Conservation (phyloP, 2,888 invertebrate genomes). For the Aethes cnicana region DNA sequence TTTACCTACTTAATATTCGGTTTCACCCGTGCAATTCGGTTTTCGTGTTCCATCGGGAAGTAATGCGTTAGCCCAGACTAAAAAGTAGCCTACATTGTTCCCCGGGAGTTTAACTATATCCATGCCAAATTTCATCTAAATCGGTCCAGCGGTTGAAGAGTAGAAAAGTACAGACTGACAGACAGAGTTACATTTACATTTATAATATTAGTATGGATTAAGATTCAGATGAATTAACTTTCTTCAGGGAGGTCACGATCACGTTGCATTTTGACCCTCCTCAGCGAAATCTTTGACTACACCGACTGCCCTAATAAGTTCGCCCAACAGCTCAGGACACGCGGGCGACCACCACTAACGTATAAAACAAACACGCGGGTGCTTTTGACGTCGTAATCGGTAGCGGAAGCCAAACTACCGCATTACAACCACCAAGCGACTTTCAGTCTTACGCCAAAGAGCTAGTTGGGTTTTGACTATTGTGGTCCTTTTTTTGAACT, state of each 20-base stretch:
- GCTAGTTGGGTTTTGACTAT: slow-evolving; percentile 32
- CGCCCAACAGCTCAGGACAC: slow-evolving; percentile 63
- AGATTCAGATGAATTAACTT: too few species aligned
- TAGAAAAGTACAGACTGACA: too few species aligned
- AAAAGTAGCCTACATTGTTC: too few species aligned
- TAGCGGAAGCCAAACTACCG: slow-evolving; percentile 46
- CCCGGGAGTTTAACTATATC: too few species aligned
- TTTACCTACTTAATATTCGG: too few species aligned
- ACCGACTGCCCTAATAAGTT: slow-evolving; percentile 49
- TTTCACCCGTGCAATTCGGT: too few species aligned
- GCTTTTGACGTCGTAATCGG: slow-evolving; percentile 65
- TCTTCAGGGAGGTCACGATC: slow-evolving; percentile 42
- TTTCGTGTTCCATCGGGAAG: too few species aligned
- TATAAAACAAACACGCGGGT: slow-evolving; percentile 67
- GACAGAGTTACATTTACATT: too few species aligned
- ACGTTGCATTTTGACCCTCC: slow-evolving; percentile 26
- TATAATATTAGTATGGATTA: too few species aligned
- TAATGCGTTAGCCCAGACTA: too few species aligned
- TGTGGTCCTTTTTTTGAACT: slow-evolving; percentile 58
- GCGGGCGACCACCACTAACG: slow-evolving; percentile 60
- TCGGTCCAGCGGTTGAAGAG: too few species aligned
- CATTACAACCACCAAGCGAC: slow-evolving; percentile 32
- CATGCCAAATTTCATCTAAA: too few species aligned
- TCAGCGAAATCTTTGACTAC: slow-evolving; percentile 42
- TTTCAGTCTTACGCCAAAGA: slow-evolving; percentile 33